A percentile compares a stretch with the other conserved stretches of the same genome.
phyloP scores from a whole-genome alignment of 1,140 invertebrate genomes.

The Mactra quadrangularis region DNA sequence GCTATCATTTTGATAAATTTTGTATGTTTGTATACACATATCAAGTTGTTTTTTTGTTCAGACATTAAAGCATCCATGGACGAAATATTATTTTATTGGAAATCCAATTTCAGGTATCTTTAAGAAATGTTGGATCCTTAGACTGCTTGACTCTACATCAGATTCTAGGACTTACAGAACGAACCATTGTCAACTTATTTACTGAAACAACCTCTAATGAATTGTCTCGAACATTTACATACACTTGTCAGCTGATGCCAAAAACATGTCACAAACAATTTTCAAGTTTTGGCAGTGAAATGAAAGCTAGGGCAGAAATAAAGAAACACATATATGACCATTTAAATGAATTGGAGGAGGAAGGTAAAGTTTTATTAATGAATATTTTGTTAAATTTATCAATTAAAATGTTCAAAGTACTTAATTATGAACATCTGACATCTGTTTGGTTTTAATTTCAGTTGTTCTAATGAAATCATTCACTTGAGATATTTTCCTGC shows the following conservation, averaged over 20 bases:
- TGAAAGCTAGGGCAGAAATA: conserved; percentile 85
- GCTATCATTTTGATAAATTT: too few relatives aligned
- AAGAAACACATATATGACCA: conserved; percentile 84
- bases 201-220: conserved; percentile 86
- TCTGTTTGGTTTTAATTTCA: background rate
- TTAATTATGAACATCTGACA: background rate
- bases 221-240: conserved; percentile 86
- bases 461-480: background rate
- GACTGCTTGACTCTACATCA: conserved; percentile 84
- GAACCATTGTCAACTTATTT: conserved; percentile 86
- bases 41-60: too few relatives aligned
- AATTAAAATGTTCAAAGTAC: background rate
- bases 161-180: conserved; percentile 85
- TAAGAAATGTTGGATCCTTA: conserved; percentile 68
- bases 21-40: too few relatives aligned
- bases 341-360: conserved; percentile 61
- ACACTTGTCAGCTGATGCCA: conserved; percentile 85
- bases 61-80: too few relatives aligned
- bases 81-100: background rate
- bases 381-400: background rate
- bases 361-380: conserved; percentile 39
- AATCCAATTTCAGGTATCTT: conserved; percentile 65
- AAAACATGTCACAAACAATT: conserved; percentile 85
- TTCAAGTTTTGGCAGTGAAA: conserved; percentile 87
- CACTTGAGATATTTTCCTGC: too few relatives aligned